These are phyloP conservation scores for Circaetus gallicus DNA, from an alignment of 2,113 vertebrate genomes.

Conservation along the genomic window DNA sequence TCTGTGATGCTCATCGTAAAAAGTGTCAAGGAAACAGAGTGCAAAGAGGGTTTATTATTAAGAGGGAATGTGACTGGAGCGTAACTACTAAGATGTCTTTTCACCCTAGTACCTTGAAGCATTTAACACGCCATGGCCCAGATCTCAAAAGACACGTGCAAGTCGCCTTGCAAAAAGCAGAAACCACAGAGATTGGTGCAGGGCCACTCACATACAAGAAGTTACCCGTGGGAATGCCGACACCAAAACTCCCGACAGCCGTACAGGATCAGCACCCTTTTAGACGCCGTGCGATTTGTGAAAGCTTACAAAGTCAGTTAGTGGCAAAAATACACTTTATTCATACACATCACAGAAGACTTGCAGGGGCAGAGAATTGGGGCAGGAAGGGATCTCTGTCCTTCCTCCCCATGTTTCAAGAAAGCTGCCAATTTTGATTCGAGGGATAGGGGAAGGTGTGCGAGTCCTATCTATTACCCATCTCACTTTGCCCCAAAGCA, in stretches of 20 bases:
- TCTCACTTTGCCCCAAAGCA: not conserved
- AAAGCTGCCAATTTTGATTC: not conserved
- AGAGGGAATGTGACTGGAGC: not conserved
- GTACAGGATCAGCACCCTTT: not conserved
- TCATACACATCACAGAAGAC: not conserved
- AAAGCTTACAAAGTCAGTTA: not conserved
- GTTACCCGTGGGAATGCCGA: fast-evolving
- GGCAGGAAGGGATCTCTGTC: not conserved
- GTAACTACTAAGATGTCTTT: not conserved
- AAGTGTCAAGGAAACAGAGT: not conserved
- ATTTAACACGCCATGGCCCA: fast-evolving
- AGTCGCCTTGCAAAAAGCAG: not conserved
- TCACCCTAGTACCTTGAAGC: not conserved
- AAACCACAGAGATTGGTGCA: not conserved
- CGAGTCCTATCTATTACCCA: fast-evolving
- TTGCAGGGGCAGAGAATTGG: not conserved
- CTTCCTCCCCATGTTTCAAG: not conserved
- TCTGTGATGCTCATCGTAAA: fast-evolving
- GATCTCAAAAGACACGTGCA: fast-evolving
- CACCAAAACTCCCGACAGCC: not conserved
- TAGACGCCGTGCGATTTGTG: fast-evolving
- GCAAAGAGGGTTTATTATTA: not conserved
- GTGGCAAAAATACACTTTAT: not conserved
- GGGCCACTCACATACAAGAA: fast-evolving
- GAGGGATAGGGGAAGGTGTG: not conserved